Evolutionary conservation across 2,888 invertebrate genomes (phyloP), one percentile per base, ranked within the genome.

Genomic region (Meteorus cinctellus): DNA sequence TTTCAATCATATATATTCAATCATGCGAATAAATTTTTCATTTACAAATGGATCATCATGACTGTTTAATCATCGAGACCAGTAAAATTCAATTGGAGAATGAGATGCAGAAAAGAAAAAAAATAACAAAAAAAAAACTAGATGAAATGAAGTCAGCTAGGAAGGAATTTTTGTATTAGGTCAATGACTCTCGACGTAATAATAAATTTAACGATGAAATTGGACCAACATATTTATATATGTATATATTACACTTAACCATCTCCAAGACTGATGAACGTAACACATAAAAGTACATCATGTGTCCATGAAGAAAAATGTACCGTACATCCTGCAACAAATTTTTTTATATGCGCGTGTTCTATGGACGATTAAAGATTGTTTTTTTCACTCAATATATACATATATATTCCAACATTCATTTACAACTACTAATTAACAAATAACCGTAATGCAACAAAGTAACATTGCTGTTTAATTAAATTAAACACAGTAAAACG

Each of bases 361-460:
- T 74, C 45, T 45, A 72, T 68, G 76, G 76, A 68, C 76, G 76
- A 76, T 76, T 76, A 72, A 67, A 59, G 24, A 62, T 72, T 67
- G 62, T 66, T 65, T 72, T 67, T 72, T 66, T 55, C n/a, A n/a
- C n/a, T n/a, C 16, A 4, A 12, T 12, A 8, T 12, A 41, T n/a
- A 19, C 0, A 55, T 59, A 76, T 48, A 68, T 62, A 29, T 36
- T 19, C 41, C 41, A 48, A 51, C 60, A 66, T 67, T 68, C 51
- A 60, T 67, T 75, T 66, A 45, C 66, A 8, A 55, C 55, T 48
- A 45, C 48, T 71, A 76, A 76, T 76, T 76, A 72, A 76, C 67
- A 67, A 24, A 62, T 72, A 72, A 72, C 62, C 67, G 60, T 72
- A 67, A 67, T 72, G 62, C 34, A 68, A 68, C 66, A 66, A 67